phyloP scores from a whole-genome alignment of 1,140 invertebrate species.

The Melanaphis sacchari region DNA sequence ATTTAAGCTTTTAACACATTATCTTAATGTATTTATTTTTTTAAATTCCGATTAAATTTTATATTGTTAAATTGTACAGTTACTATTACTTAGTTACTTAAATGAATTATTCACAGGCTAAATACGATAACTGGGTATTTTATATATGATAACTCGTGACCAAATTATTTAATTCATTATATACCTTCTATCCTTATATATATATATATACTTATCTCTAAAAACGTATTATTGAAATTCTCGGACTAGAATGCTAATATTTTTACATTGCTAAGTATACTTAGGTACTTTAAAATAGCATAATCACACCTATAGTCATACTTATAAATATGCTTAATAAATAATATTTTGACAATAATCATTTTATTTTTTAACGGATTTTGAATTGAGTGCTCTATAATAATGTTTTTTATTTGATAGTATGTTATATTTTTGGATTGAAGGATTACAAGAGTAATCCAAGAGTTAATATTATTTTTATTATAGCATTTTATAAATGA shows the following conservation, averaged over 20 bases:
- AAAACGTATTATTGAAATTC: background rate
- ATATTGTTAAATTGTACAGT: background rate
- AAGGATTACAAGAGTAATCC: background rate
- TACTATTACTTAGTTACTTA: background rate
- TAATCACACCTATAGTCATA: too few relatives aligned
- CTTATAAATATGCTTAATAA: background rate
- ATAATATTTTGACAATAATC: background rate
- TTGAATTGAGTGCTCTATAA: background rate
- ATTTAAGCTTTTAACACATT: background rate
- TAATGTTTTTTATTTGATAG: background rate
- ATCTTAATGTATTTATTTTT: background rate
- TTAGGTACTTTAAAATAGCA: too few relatives aligned
- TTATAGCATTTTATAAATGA: background rate
- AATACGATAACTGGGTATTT: background rate
- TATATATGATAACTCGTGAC: background rate
- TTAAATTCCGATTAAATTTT: background rate
- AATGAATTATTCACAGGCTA: background rate
- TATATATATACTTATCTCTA: background rate
- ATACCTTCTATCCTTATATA: background rate
- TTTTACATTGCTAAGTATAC: background rate
- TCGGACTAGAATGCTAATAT: background rate
- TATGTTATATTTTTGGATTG: background rate
- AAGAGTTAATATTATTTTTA: background rate
- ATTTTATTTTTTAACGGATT: background rate
- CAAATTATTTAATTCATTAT: constrained; percentile 3